Conservation (phyloP, 2,113 vertebrate genomes). For the Myotis yumanensis region DNA sequence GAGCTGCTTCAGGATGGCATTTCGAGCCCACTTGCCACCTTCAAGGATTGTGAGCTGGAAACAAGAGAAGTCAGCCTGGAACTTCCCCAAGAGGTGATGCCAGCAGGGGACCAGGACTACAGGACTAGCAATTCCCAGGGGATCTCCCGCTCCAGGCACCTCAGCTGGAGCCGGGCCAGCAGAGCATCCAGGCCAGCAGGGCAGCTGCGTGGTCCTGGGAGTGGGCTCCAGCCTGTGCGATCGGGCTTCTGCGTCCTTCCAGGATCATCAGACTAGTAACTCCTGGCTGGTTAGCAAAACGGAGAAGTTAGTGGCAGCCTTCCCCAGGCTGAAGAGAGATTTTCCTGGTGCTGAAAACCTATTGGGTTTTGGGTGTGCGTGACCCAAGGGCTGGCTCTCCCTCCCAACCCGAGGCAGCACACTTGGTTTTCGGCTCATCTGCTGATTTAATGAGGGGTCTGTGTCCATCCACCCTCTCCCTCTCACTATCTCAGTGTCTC, state of each 20-base stretch:
- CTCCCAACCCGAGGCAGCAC: neutral
- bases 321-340: neutral
- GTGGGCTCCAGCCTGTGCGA: fast-evolving
- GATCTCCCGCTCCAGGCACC: fast-evolving
- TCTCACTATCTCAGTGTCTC: neutral
- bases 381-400: neutral
- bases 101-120: neutral
- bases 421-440: neutral
- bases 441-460: neutral
- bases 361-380: fast-evolving
- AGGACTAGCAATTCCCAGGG: neutral
- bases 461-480: neutral
- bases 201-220: too few species aligned
- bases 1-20: too few species aligned
- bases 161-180: fast-evolving
- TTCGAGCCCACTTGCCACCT: neutral
- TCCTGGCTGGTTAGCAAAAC: neutral
- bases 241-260: neutral
- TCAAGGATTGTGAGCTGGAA: neutral
- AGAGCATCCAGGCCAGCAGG: neutral
- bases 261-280: too few species aligned
- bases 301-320: neutral
- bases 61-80: too few species aligned
- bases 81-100: neutral
- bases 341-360: neutral